phyloP scores from a whole-genome alignment of 1,140 invertebrate genomes.

The Drosophila quadrilineata region DNA sequence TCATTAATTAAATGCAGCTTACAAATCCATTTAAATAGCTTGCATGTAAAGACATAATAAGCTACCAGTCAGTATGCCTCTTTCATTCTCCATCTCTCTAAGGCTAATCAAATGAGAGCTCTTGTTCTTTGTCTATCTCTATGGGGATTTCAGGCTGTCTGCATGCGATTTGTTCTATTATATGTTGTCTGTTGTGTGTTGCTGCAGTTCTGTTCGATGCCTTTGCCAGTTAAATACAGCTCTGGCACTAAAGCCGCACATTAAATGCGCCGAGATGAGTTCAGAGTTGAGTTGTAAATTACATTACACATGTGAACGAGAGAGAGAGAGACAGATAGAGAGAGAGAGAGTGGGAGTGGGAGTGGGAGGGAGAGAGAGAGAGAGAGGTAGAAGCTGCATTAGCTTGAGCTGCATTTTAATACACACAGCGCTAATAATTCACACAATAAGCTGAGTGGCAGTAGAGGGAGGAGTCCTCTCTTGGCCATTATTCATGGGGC shows the following conservation, averaged over 20 bases:
- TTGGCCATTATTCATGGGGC: slow-evolving; percentile 56
- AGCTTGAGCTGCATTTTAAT: slow-evolving; percentile 73
- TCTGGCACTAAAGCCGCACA: slow-evolving; percentile 32
- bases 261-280: slow-evolving; percentile 40
- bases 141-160: neutral
- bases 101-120: no score
- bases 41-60: no score
- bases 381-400: slow-evolving; percentile 31
- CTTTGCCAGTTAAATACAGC: slow-evolving; percentile 25
- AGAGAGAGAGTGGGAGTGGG: slow-evolving; percentile 1
- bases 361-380: neutral
- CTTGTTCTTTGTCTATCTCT: neutral
- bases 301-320: slow-evolving; percentile 59
- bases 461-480: slow-evolving; percentile 35
- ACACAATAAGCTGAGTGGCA: slow-evolving; percentile 65
- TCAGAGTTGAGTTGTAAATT: slow-evolving; percentile 56
- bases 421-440: slow-evolving; percentile 73
- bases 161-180: neutral
- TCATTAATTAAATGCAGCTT: no score
- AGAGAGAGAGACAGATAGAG: slow-evolving; percentile 1
- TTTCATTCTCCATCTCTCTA: no score
- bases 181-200: neutral
- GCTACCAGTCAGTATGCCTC: no score
- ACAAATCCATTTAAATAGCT: no score
- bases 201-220: slow-evolving; percentile 1